A percentile compares a stretch with the other conserved stretches of the same genome.
These are phyloP conservation scores for Harpagifer antarcticus DNA, from an alignment of 2,797 vertebrate species.

Conservation along the genomic window DNA sequence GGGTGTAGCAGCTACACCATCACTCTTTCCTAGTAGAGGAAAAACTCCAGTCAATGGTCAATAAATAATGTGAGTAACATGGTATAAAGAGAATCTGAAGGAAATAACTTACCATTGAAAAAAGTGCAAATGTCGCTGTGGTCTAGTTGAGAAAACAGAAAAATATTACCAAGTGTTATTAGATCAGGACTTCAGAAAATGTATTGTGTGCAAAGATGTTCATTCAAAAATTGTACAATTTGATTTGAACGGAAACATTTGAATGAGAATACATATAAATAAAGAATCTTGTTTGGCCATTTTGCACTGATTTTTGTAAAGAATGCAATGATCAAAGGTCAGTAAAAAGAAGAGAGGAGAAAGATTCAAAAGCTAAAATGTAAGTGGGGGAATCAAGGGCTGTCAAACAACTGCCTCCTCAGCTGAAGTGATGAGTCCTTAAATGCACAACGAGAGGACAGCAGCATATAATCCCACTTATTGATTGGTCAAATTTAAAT, in stretches of 20 bases:
- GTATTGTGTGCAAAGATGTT: neutral
- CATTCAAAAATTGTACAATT: neutral
- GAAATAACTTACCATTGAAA: slow-evolving; percentile 12
- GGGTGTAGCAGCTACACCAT: neutral
- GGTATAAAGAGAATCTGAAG: neutral
- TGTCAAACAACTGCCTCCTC: neutral
- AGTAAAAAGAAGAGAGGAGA: neutral
- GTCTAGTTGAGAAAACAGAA: slow-evolving; percentile 29
- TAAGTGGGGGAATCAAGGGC: neutral
- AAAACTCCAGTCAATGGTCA: neutral
- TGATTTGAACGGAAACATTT: neutral
- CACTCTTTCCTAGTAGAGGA: neutral
- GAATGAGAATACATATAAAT: neutral
- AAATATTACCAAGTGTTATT: neutral
- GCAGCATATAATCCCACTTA: too few species aligned
- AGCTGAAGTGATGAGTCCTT: neutral
- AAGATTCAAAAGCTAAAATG: neutral
- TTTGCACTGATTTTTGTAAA: neutral
- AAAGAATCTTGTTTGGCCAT: neutral
- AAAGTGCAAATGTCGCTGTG: neutral
- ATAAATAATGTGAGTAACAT: slow-evolving; percentile 12
- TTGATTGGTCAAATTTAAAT: too few species aligned
- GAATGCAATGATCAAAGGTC: too few species aligned
- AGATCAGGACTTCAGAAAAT: neutral
- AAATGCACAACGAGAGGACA: too few species aligned